phyloP scores from a whole-genome alignment of 2,888 invertebrate species.

The Chrysopilus asiliformis region DNA sequence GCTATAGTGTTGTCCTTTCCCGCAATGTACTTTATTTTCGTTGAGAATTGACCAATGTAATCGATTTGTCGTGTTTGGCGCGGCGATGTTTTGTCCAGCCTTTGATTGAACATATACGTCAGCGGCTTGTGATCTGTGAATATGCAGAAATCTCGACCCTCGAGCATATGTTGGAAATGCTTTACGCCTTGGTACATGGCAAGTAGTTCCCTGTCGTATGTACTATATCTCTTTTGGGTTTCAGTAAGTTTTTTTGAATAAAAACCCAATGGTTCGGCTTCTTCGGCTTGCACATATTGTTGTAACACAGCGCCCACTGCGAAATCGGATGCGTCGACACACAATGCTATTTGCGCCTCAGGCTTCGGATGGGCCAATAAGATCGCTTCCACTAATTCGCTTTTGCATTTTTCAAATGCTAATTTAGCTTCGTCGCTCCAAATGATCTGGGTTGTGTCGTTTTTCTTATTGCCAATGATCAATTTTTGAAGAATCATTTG shows the following conservation, averaged over 20 bases:
- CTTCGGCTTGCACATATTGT: conserved; percentile 1
- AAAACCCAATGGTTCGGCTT: not conserved
- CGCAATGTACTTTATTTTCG: conserved; percentile 9
- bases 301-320: not conserved
- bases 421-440: not conserved
- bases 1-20: conserved; percentile 14
- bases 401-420: not conserved
- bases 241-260: not conserved
- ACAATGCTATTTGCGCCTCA: not conserved
- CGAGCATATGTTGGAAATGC: not conserved
- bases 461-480: not conserved
- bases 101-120: conserved; percentile 24
- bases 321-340: not conserved
- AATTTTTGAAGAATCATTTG: not conserved
- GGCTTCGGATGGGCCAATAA: not conserved
- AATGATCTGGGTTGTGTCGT: not conserved
- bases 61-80: conserved; percentile 26
- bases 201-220: not conserved
- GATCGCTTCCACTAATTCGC: too few relatives aligned
- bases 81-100: conserved; percentile 23
- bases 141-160: not conserved
- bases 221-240: not conserved
- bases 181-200: not conserved
- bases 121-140: not conserved
- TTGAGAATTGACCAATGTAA: conserved; percentile 17